Conservation (phyloP, 2,113 vertebrate species). For the Oophaga pumilio region DNA sequence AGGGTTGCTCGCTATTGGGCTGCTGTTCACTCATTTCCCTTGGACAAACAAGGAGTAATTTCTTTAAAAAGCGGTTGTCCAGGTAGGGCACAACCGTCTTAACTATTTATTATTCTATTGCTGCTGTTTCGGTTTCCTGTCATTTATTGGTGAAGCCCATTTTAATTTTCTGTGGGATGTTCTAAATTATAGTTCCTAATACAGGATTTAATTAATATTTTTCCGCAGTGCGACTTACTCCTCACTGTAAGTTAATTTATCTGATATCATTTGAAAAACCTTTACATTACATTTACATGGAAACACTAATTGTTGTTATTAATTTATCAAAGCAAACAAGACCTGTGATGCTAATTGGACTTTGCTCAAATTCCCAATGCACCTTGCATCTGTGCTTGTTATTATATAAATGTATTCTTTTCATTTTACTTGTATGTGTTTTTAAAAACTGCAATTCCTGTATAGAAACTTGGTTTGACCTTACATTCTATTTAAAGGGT, state of each 20-base stretch:
- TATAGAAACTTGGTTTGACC: not conserved
- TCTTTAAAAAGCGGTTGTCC: no score
- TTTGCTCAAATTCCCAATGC: not conserved
- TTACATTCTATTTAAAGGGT: not conserved
- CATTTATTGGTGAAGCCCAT: no score
- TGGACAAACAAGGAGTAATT: no score
- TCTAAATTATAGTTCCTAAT: no score
- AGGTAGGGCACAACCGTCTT: not conserved
- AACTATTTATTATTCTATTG: not conserved
- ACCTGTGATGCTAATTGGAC: not conserved
- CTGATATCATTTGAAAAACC: not conserved
- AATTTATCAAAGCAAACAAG: slow-evolving; percentile 17
- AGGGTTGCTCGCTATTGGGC: no score
- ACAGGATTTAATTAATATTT: not conserved
- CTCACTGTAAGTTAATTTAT: not conserved
- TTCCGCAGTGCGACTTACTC: not conserved
- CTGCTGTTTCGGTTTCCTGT: not conserved
- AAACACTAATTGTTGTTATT: slow-evolving; percentile 5
- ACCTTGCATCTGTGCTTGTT: not conserved
- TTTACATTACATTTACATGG: not conserved
- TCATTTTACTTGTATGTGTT: not conserved
- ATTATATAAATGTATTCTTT: slow-evolving; percentile 6
- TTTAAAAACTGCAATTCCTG: not conserved
- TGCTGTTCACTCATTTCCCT: no score
- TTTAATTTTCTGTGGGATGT: no score